Evolutionary conservation across 2,797 vertebrate genomes (phyloP).

Genomic region (Spinibarbus caldwelli): DNA sequence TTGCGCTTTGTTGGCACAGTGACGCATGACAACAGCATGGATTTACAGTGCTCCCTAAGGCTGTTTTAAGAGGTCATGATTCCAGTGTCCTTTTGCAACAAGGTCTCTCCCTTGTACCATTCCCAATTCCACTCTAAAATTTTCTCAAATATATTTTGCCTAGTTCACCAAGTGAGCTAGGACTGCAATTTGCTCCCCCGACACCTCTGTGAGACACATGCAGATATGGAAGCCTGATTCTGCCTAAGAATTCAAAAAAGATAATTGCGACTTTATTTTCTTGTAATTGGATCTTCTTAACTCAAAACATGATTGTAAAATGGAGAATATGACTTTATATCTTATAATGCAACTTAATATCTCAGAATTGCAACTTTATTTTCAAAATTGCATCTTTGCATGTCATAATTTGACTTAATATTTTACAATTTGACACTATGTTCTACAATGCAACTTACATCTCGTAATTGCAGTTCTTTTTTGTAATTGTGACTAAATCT

Average conservation of each 20-base stretch:
- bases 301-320: not conserved
- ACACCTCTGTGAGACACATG: not conserved
- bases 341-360: not conserved
- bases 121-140: not conserved
- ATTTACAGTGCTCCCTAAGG: slow-evolving; percentile 50
- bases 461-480: not conserved
- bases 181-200: not conserved
- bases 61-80: slow-evolving; percentile 42
- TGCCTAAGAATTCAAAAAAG: not conserved
- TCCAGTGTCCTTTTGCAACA: slow-evolving; percentile 28
- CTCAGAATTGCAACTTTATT: not conserved
- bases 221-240: not conserved
- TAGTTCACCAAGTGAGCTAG: not conserved
- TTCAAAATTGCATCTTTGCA: not conserved
- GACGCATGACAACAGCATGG: slow-evolving; percentile 49
- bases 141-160: slow-evolving; percentile 6
- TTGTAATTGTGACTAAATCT: not conserved
- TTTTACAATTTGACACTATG: not conserved
- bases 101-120: slow-evolving; percentile 19
- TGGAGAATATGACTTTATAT: not conserved
- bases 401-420: not conserved
- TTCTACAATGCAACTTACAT: not conserved
- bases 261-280: not conserved
- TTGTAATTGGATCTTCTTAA: not conserved
- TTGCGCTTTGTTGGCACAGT: slow-evolving; percentile 50